A percentile compares a stretch with the other conserved stretches of the same genome.
These are phyloP conservation scores for Hycleus cichorii DNA, from an alignment of 1,140 invertebrate genomes.

Conservation along the genomic window DNA sequence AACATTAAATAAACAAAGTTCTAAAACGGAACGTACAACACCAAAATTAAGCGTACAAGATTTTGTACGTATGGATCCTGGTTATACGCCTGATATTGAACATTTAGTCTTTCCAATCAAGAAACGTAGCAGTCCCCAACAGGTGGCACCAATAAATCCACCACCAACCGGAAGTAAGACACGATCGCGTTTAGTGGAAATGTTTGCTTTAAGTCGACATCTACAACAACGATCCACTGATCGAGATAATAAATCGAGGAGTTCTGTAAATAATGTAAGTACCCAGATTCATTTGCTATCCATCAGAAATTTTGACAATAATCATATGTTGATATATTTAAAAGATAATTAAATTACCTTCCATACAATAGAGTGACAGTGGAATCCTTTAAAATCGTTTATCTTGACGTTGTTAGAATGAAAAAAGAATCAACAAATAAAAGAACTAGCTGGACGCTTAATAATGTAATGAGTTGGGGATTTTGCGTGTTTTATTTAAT, in stretches of 20 bases:
- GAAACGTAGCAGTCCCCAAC: constrained; percentile 42
- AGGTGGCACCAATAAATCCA: constrained; percentile 29
- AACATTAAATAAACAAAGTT: constrained; percentile 14
- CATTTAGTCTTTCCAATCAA: constrained; percentile 49
- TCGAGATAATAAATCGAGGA: constrained; percentile 28
- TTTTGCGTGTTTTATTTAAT: no score
- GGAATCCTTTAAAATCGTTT: no score
- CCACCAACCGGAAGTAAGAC: constrained; percentile 26
- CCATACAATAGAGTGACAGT: no score
- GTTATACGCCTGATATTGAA: constrained; percentile 52
- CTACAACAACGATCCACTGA: constrained; percentile 37
- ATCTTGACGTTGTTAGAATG: no score
- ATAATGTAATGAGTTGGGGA: no score
- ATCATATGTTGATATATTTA: no score
- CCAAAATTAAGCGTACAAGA: constrained; percentile 38
- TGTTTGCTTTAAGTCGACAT: constrained; percentile 44
- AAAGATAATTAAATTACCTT: no score
- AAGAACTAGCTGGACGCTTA: no score
- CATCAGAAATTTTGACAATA: no score
- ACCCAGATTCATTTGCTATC: no score
- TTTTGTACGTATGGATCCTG: constrained; percentile 39
- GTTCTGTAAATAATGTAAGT: constrained; percentile 32
- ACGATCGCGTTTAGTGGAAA: constrained; percentile 46
- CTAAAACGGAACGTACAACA: constrained; percentile 13
- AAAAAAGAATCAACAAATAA: no score